A percentile compares a stretch with the other conserved stretches of the same genome.
Conservation (phyloP, 2,888 invertebrate genomes). For the Yponomeuta evonymella region DNA sequence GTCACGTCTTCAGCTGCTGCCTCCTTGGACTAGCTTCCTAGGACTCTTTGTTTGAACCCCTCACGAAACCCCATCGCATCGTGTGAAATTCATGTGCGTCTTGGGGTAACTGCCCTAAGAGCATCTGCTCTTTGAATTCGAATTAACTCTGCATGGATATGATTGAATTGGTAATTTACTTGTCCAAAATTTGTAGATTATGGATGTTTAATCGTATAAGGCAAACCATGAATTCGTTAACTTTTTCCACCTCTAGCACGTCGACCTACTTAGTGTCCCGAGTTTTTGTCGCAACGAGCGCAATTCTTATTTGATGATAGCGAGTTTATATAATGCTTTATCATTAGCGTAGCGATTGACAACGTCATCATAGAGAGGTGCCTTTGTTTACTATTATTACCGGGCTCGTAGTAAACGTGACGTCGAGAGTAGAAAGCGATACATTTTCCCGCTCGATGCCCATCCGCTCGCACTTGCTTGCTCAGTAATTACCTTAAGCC, state of each 20-base stretch:
- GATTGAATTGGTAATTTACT: not conserved
- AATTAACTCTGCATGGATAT: not conserved
- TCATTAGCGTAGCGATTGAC: not conserved
- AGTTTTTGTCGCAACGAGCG: not conserved
- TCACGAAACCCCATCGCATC: slow-evolving; percentile 10
- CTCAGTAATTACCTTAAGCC: slow-evolving; percentile 38
- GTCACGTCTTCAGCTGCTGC: slow-evolving; percentile 63
- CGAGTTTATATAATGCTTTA: slow-evolving; percentile 2
- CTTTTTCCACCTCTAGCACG: not conserved
- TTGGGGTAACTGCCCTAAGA: not conserved
- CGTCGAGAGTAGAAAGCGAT: slow-evolving; percentile 49
- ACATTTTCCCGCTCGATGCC: slow-evolving; percentile 41
- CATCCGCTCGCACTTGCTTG: slow-evolving; percentile 25
- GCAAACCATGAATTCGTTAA: not conserved
- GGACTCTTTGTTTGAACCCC: slow-evolving; percentile 39
- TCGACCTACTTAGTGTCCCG: not conserved
- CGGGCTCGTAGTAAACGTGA: slow-evolving; percentile 9
- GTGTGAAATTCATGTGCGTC: slow-evolving; percentile 5
- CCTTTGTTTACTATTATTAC: slow-evolving; percentile 12
- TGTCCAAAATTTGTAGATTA: not conserved
- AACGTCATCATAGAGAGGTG: not conserved
- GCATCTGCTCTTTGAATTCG: slow-evolving; percentile 9
- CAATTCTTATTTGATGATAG: not conserved
- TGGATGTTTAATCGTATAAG: too few species aligned
- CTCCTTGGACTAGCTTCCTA: slow-evolving; percentile 21